Base-by-base conservation (phyloP, 2,888 invertebrate genomes). In the Rapana venosa region DNA sequence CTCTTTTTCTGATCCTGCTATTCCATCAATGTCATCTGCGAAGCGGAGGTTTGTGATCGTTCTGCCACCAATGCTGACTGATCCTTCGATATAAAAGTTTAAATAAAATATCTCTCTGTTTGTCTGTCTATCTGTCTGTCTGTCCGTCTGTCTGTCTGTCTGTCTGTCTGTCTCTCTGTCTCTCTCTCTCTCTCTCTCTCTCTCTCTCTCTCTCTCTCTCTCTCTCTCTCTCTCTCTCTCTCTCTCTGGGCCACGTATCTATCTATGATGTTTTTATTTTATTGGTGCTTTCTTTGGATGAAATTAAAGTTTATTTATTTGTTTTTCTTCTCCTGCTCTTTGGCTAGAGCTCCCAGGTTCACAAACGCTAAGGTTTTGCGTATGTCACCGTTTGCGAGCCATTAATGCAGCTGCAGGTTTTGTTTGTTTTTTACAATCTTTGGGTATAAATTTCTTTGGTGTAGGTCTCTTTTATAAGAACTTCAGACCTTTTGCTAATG, bases 101-200 rank as follows among this genome's bases (percentile, higher is more conserved):
- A n/a, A n/a, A n/a, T n/a, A n/a, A n/a, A n/a, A n/a, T n/a, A n/a
- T 32, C 30, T 32, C 77, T 77, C 30, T 32, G 11, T 30, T 11
- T 77, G 8, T 77, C 13, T 77, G 36, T 36, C 11, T 81, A 5
- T 36, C 20, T 36, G 22, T 36, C 81, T 77, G 5, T 4, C 11
- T n/a, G 20, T 8, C 32, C 22, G 4, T 81, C 81, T 83, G 5
- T 83, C 81, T 47, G 36, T 47, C 81, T 83, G 22, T 83, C 47
- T 83, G 22, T 83, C 81, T 47, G 6, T 83, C 81, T 79, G 1
- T 77, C 30, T 32, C 81, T 81, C 81, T 81, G 36, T 81, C 81
- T 81, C 36, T 81, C 81, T 81, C 74, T n/a, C n/a, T n/a, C n/a
- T 74, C 74, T 74, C n/a, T 74, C 74, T 74, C n/a, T 74, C 30